Evolutionary conservation across 2,888 invertebrate genomes (phyloP).

Genomic region (Rhagophthalmus giganteus): DNA sequence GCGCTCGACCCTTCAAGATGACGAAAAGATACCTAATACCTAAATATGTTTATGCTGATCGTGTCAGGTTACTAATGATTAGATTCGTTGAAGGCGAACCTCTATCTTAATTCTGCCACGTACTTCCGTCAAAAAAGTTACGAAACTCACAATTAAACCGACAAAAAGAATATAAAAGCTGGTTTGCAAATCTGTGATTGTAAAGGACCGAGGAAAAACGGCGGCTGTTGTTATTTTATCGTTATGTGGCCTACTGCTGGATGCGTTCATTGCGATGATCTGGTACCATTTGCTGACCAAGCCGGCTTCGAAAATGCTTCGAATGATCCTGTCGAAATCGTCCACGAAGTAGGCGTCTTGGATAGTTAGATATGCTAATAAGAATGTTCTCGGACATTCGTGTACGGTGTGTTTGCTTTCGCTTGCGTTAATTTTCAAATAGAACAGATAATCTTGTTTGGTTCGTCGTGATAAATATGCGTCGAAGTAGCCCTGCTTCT

Average conservation of each 20-base stretch:
- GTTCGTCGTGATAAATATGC: constrained; percentile 21
- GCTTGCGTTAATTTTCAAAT: constrained; percentile 14
- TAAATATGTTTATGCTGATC: too few relatives aligned
- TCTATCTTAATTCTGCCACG: neutral
- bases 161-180: constrained; percentile 48
- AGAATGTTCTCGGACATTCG: constrained; percentile 53
- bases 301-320: constrained; percentile 47
- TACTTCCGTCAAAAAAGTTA: constrained; percentile 32
- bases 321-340: constrained; percentile 44
- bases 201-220: constrained; percentile 46
- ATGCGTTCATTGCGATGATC: constrained; percentile 45
- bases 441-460: constrained; percentile 13
- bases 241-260: constrained; percentile 1
- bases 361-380: constrained; percentile 49
- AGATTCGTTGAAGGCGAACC: neutral
- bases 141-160: constrained; percentile 42
- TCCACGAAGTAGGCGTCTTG: constrained; percentile 47
- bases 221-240: constrained; percentile 19
- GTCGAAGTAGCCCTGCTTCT: constrained; percentile 41
- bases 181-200: constrained; percentile 50
- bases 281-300: constrained; percentile 50
- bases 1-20: neutral
- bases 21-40: neutral
- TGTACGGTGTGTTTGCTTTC: constrained; percentile 45
- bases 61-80: neutral